A percentile compares a stretch with the other conserved stretches of the same genome.
phyloP scores from a whole-genome alignment of 2,797 vertebrate species.

The Pantherophis vulpinus region DNA sequence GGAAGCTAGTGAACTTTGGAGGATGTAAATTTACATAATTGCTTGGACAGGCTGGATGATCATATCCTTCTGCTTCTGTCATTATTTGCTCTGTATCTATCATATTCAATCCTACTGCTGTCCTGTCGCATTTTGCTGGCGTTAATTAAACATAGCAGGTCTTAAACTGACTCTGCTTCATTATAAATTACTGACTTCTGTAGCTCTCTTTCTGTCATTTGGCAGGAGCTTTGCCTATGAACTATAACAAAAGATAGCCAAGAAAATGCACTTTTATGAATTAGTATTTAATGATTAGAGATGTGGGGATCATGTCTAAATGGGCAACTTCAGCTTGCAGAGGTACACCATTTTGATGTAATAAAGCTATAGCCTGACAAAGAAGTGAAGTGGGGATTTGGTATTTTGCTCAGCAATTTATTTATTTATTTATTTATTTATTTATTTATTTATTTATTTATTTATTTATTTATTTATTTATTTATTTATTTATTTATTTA shows the following conservation, averaged over 20 bases:
- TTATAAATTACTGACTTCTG: not conserved
- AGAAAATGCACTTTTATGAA: not conserved
- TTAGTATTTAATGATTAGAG: not conserved
- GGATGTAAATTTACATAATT: not conserved
- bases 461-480: too few relatives aligned
- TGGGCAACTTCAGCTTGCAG: not conserved
- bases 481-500: too few relatives aligned
- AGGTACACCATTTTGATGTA: not conserved
- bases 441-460: too few relatives aligned
- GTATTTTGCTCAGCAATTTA: not conserved
- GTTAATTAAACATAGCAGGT: not conserved
- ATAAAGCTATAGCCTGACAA: not conserved
- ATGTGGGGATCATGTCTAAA: not conserved
- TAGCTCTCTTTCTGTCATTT: not conserved
- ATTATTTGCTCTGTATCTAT: not conserved
- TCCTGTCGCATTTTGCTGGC: not conserved
- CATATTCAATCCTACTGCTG: not conserved
- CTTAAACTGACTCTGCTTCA: not conserved
- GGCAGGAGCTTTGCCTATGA: not conserved
- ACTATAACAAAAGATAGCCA: not conserved
- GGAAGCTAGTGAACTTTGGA: not conserved
- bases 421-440: too few relatives aligned
- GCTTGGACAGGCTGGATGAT: not conserved
- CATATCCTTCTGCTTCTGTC: not conserved
- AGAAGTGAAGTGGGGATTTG: not conserved